A percentile compares a stretch with the other conserved stretches of the same genome.
Conservation (phyloP, 2,113 vertebrate genomes). For the Acinonyx jubatus region DNA sequence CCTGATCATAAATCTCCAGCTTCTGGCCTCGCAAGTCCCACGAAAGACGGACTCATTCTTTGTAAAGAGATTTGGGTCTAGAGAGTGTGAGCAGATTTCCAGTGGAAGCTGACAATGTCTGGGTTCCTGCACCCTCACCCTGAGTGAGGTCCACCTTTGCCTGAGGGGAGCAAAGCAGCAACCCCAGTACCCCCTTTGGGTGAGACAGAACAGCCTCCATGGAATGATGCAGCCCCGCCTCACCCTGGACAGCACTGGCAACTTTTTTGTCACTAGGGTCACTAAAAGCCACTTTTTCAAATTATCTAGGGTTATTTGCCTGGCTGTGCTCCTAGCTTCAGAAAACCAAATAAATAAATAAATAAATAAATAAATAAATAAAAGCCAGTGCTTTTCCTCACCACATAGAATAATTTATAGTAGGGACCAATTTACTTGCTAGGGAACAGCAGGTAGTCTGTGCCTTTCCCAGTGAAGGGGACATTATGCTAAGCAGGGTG, state of each 20-base stretch:
- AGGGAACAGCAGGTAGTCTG: constrained; percentile 73
- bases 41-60: neutral
- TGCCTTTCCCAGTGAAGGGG: constrained; percentile 69
- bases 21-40: fast-evolving
- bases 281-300: constrained; percentile 76
- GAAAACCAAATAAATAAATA: constrained; percentile 60
- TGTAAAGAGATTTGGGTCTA: neutral
- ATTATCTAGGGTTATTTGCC: constrained; percentile 71
- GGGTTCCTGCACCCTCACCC: neutral
- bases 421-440: constrained; percentile 79
- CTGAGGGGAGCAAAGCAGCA: fast-evolving
- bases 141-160: fast-evolving
- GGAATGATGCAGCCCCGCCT: constrained; percentile 37
- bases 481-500: constrained; percentile 64
- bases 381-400: constrained; percentile 56
- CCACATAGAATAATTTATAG: constrained; percentile 85
- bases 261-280: constrained; percentile 62
- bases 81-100: neutral
- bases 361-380: constrained; percentile 9
- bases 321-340: constrained; percentile 71
- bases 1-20: neutral
- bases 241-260: constrained; percentile 39
- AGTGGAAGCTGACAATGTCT: neutral
- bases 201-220: neutral
- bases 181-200: neutral